Base-by-base conservation (phyloP, 2,888 invertebrate species). In the Penaeus monodon region DNA sequence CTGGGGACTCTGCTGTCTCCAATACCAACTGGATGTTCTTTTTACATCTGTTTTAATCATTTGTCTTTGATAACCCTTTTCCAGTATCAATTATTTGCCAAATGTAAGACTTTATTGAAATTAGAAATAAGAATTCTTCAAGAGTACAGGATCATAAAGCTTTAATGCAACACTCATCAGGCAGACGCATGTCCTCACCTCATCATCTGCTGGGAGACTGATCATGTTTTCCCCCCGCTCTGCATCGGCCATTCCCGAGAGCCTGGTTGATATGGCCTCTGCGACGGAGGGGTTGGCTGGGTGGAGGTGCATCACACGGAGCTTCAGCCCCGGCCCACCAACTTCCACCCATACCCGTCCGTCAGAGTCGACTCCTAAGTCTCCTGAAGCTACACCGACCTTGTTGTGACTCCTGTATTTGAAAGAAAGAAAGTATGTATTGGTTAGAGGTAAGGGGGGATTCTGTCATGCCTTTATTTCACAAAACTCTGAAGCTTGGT, bases 341-440 rank as follows among this genome's bases (percentile, higher is more conserved):
- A 88, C 85, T 74, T 90, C 90, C 49, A 90, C 90, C 90, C 90
- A 90, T 33, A 90, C 88, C n/a, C 90, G 78, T n/a, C 90, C 90
- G 66, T 90, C 90, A 0, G 86, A 88, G 27, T 90, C 90, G n/a
- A 81, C 84, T 20, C 84, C 76, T 29, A 81, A 66, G 70, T 81
- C 86, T 80, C 82, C 81, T 33, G 86, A 64, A 24, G 81, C 68
- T 38, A 87, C 74, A 24, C 89, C 87, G 22, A 89, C 79, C 20
- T 68, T 49, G 68, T 88, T 88, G 29, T 76, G 57, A 57, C 80
- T 80, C 44, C 88, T 88, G 84, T 1, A 76, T 68, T 7, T 2
- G 17, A 20, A 44, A 29, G 33, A 12, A 29, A 3, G 0, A 17
- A 57, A 17, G 17, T 57, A 4, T 57, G 57, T 12, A 57, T 17